These are phyloP conservation scores for Ophion obscuratus DNA, from an alignment of 2,888 invertebrate species.

Conservation along the genomic window DNA sequence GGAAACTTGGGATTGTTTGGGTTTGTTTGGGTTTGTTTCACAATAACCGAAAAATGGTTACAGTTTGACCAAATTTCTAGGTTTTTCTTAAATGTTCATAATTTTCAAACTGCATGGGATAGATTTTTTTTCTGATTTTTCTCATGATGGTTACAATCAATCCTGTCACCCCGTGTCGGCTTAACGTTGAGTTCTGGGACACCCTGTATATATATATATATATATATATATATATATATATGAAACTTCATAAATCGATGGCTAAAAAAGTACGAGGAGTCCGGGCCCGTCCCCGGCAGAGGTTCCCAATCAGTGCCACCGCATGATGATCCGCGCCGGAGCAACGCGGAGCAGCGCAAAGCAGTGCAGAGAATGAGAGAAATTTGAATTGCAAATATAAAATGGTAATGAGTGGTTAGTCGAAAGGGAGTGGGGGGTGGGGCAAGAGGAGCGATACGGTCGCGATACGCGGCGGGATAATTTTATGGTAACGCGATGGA, in stretches of 20 bases:
- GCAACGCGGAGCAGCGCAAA: background rate
- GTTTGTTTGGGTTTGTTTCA: no score
- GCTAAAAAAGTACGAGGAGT: background rate
- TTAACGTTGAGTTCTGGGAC: no score
- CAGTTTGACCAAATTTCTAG: no score
- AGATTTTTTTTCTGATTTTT: no score
- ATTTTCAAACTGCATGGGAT: no score
- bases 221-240: background rate
- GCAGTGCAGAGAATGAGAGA: conserved; percentile 12
- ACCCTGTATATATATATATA: background rate
- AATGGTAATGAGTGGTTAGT: conserved; percentile 67
- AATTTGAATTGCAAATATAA: conserved; percentile 81
- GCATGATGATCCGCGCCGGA: background rate
- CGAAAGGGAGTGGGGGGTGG: background rate
- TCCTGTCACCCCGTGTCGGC: no score
- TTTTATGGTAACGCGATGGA: conserved; percentile 81
- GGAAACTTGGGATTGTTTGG: no score
- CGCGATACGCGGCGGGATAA: conserved; percentile 71
- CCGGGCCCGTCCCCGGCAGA: conserved; percentile 57
- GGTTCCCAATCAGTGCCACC: conserved; percentile 70
- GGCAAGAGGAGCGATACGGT: conserved; percentile 19
- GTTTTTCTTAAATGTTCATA: no score
- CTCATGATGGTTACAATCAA: no score
- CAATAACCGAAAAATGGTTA: no score
- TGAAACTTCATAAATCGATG: conserved; percentile 13